These are phyloP conservation scores for Pachycephala philippinensis DNA, from an alignment of 2,113 vertebrate species.

Conservation along the genomic window DNA sequence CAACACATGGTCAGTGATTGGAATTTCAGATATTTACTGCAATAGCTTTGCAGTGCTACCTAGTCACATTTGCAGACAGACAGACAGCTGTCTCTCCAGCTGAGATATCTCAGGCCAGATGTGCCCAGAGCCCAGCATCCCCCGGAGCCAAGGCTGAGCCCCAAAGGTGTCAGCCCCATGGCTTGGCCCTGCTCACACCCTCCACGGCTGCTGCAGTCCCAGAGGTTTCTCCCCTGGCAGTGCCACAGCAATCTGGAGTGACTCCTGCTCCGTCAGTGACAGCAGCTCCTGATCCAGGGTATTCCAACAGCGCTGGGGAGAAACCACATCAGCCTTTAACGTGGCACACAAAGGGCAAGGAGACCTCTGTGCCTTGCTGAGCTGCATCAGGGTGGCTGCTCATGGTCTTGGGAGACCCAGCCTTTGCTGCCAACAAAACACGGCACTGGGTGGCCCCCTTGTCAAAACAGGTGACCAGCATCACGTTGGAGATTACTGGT, in stretches of 20 bases:
- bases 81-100: not conserved
- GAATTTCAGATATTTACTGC: not conserved
- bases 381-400: not conserved
- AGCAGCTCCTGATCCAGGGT: not conserved
- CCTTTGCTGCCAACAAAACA: accelerated
- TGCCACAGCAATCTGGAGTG: not conserved
- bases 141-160: not conserved
- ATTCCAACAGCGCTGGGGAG: not conserved
- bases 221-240: not conserved
- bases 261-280: accelerated
- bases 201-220: not conserved
- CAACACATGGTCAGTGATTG: not conserved
- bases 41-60: not conserved
- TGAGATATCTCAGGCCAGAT: accelerated
- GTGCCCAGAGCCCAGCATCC: not conserved
- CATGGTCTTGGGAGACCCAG: not conserved
- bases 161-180: accelerated
- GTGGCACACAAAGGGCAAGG: not conserved
- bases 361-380: not conserved
- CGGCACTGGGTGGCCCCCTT: accelerated
- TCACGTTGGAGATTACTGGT: not conserved
- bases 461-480: not conserved
- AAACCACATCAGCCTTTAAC: not conserved
- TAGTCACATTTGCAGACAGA: accelerated
- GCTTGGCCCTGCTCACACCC: accelerated